Base-by-base conservation (phyloP, 2,888 invertebrate species). In the Phyllotreta striolata region DNA sequence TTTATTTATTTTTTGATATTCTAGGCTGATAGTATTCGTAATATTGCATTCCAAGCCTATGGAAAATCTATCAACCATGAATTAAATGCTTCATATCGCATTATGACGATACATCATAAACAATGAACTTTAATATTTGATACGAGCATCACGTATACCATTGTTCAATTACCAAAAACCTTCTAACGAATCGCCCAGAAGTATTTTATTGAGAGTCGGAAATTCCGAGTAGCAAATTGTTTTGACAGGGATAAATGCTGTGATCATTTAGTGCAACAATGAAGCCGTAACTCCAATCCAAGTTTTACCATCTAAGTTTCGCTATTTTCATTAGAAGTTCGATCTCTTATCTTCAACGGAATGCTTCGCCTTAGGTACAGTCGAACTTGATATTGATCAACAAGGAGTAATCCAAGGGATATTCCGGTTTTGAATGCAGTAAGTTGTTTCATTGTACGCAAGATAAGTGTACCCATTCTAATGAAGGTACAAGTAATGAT, bases 291-390 rank as follows among this genome's bases (percentile, higher is more conserved):
- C 47, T 60, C 62, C 51, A 44, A 46, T 40, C 52, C 62, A 70
- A 70, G 63, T 68, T 67, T 66, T 62, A 66, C 61, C 66, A 68
- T 70, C 68, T 64, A 70, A 69, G 67, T 70, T 70, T 64, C 55
- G 67, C 70, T 61, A 67, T 70, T 69, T 70, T 67, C 67, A 70
- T 70, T 69, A 70, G 55, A 62, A 62, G 55, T 66, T 63, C 68
- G 68, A 66, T 66, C 59, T 59, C 59, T 59, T 59, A 51, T 41
- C 35, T 51, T n/a, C 35, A 43, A 34, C 12, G 59, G 59, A 59
- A 59, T 59, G 59, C 43, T 51, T 59, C 34, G 59, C 43, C 59
- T 59, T 39, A 41, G 13, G 43, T 43, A 59, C 41, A 41, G 41
- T 40, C 49, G 9, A 44, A 44, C 41, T 37, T 37, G 58, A 40